Base-by-base conservation (phyloP, 2,113 vertebrate genomes). In the Furnarius figulus region DNA sequence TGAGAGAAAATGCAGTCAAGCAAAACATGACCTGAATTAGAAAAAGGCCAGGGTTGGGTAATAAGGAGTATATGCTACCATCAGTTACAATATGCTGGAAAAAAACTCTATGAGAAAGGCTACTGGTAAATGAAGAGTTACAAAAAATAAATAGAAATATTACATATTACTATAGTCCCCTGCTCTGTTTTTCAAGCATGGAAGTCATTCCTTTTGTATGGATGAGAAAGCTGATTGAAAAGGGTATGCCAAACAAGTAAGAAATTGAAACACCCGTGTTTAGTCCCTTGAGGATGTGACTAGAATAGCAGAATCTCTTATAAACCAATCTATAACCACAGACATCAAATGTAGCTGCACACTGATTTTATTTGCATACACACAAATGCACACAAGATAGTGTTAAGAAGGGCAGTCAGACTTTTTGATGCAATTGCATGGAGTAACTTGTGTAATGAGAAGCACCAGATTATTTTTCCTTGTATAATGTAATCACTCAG, bases 1-100 rank as follows among this genome's bases (percentile, higher is more conserved):
- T 42, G 35, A 87, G 37, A 74, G 21, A 92, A 88, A 88, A 90
- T 61, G 47, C 18, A 65, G 61, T 67, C 86, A 81, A 59, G 42
- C 47, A 86, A 93, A 95, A 76, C 63, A 76, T 2, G 10, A 65
- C 33, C 19, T 39, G 55, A 86, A 93, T 93, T 67, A 58, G 44
- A 88, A 85, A 73, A 35, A 55, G 23, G 14, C 16, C 33, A 80
- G 20, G 1, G 14, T 17, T 79, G 12, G 1, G 13, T 80, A 66
- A 80, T 15, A 83, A 12, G 39, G 11, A 67, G 23, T 23, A 6
- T n/a, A 8, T 47, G 33, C 7, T 78, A 56, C 39, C 21, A 15
- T 30, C 49, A 52, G 28, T 31, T 77, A 47, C 3, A 70, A 12
- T 10, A 61, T 40, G 13, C 17, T 75, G 30, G 6, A 80, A 78